These are phyloP conservation scores for Tetragnatha versicolor DNA, from an alignment of 1,140 invertebrate genomes.

Conservation along the genomic window DNA sequence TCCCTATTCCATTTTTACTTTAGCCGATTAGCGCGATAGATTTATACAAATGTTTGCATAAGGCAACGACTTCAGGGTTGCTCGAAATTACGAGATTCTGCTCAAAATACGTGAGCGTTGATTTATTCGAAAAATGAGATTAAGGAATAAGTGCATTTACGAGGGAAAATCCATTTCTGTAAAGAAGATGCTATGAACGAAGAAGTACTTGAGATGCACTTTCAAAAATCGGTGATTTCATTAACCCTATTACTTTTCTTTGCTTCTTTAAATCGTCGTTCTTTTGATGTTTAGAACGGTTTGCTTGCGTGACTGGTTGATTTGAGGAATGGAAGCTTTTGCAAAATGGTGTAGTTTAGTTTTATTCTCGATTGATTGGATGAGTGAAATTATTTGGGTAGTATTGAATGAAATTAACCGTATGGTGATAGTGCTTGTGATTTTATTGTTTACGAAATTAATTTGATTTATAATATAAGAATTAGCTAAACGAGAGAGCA, in stretches of 20 bases:
- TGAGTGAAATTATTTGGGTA: too few species aligned
- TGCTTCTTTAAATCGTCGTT: too few species aligned
- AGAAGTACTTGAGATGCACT: neutral
- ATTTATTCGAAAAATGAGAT: neutral
- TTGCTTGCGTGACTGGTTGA: too few species aligned
- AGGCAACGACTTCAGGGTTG: neutral
- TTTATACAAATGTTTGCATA: conserved; percentile 11
- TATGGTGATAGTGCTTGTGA: too few species aligned
- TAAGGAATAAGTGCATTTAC: conserved; percentile 1
- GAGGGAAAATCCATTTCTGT: neutral
- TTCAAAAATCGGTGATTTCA: conserved; percentile 9
- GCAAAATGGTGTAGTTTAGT: too few species aligned
- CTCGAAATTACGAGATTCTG: conserved; percentile 2
- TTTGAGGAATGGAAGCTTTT: too few species aligned
- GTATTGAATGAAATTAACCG: too few species aligned
- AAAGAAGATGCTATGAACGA: neutral
- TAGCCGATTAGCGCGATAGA: neutral
- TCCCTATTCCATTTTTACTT: neutral
- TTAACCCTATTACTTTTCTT: neutral
- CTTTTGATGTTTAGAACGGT: too few species aligned
- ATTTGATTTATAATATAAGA: too few species aligned
- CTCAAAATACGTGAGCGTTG: neutral
- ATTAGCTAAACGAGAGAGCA: too few species aligned
- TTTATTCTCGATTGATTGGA: too few species aligned
- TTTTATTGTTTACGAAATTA: too few species aligned